Evolutionary conservation across 2,888 invertebrate genomes (phyloP).

Genomic region (Phania funesta): DNA sequence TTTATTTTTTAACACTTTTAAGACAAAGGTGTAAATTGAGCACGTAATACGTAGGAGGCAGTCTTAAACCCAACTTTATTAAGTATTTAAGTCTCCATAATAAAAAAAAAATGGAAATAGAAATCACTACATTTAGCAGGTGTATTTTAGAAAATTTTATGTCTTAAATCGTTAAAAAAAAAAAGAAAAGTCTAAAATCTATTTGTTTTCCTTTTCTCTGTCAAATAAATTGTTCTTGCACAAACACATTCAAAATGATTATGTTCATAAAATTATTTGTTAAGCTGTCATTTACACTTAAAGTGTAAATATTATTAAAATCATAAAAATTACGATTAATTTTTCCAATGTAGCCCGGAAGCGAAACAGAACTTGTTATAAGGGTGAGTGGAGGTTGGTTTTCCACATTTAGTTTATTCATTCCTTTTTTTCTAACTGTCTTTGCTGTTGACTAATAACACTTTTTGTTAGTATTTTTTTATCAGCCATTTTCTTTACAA

Average conservation of each 20-base stretch:
- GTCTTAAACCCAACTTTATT: not conserved
- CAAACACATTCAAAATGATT: constrained; percentile 66
- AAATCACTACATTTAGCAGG: constrained; percentile 41
- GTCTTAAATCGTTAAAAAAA: constrained; percentile 48
- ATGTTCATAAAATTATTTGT: constrained; percentile 70
- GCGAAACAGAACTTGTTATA: not conserved
- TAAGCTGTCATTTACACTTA: constrained; percentile 69
- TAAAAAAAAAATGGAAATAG: not conserved
- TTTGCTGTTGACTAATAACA: constrained; percentile 61
- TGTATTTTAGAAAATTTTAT: constrained; percentile 45
- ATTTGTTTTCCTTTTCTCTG: constrained; percentile 9
- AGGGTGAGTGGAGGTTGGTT: constrained; percentile 36
- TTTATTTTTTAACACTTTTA: no score
- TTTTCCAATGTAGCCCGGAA: constrained; percentile 9
- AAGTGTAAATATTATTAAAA: constrained; percentile 76
- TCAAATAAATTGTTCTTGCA: constrained; percentile 26
- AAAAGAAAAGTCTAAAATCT: constrained; percentile 20
- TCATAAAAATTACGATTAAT: constrained; percentile 73
- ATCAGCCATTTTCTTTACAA: constrained; percentile 39
- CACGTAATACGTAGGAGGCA: no score
- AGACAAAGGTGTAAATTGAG: no score
- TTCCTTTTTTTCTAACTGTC: not conserved
- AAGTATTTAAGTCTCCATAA: not conserved
- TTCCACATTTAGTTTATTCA: not conserved
- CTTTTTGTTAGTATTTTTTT: constrained; percentile 37